phyloP scores from a whole-genome alignment of 2,113 vertebrate genomes.

The Monopterus albus region DNA sequence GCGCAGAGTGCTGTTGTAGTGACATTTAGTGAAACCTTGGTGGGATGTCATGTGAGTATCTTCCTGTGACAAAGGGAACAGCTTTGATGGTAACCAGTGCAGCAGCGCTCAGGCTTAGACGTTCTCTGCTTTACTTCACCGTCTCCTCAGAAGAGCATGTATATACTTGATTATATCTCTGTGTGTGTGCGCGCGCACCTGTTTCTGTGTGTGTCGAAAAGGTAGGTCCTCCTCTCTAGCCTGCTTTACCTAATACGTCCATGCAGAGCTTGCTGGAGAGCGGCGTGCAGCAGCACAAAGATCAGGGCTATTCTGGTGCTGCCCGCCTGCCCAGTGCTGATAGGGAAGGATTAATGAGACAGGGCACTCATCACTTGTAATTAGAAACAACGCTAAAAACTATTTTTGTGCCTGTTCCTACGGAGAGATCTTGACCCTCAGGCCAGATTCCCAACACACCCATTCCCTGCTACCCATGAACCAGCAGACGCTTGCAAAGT shows the following conservation, averaged over 20 bases:
- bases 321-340: slow-evolving; percentile 84
- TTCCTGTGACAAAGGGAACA: slow-evolving; percentile 47
- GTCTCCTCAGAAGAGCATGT: slow-evolving; percentile 47
- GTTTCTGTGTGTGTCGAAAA: slow-evolving; percentile 29
- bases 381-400: slow-evolving; percentile 89
- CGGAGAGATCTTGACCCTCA: slow-evolving; percentile 82
- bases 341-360: slow-evolving; percentile 91
- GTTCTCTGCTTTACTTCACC: slow-evolving; percentile 73
- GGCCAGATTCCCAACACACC: slow-evolving; percentile 47
- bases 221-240: slow-evolving; percentile 62
- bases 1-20: slow-evolving; percentile 19
- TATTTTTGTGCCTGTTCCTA: slow-evolving; percentile 89
- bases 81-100: slow-evolving; percentile 62
- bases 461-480: slow-evolving; percentile 37
- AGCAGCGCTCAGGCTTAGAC: slow-evolving; percentile 35
- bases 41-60: slow-evolving; percentile 35
- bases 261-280: slow-evolving; percentile 74
- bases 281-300: slow-evolving; percentile 83
- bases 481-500: slow-evolving; percentile 49
- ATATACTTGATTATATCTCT: slow-evolving; percentile 25
- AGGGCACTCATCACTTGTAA: slow-evolving; percentile 88
- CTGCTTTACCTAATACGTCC: slow-evolving; percentile 88
- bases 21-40: slow-evolving; percentile 20
- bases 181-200: slow-evolving; percentile 10
- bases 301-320: slow-evolving; percentile 92